phyloP scores from a whole-genome alignment of 2,797 vertebrate species.

The Alca torda region DNA sequence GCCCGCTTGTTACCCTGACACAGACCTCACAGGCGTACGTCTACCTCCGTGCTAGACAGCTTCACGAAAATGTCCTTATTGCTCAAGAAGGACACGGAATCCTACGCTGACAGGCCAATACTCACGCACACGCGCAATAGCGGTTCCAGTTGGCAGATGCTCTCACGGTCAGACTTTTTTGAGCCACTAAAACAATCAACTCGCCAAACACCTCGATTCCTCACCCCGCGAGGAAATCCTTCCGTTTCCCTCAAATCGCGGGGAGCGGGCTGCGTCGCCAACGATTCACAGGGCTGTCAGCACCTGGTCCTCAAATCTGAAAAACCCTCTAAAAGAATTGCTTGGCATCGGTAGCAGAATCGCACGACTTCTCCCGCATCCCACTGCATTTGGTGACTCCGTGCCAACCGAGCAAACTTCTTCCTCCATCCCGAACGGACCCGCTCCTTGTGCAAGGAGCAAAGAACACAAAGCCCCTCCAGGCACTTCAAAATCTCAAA shows the following conservation, averaged over 20 bases:
- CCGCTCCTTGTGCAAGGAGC: background rate
- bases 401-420: background rate
- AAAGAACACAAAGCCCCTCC: background rate
- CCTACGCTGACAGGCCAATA: background rate
- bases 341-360: background rate
- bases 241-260: background rate
- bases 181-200: background rate
- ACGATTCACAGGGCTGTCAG: background rate
- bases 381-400: background rate
- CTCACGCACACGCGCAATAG: background rate
- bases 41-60: background rate
- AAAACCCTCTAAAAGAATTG: background rate
- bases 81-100: background rate
- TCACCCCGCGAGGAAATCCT: background rate
- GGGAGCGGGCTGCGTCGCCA: background rate
- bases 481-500: background rate
- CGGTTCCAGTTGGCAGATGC: background rate
- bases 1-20: slow-evolving; percentile 14
- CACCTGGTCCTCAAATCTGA: background rate
- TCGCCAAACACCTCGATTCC: background rate
- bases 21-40: background rate
- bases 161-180: background rate
- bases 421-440: background rate
- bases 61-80: background rate
- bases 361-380: background rate